Percentiles rank a stretch among this genome's conserved stretches.
phyloP scores from a whole-genome alignment of 1,140 invertebrate genomes.

The Zaprionus vittiger region DNA sequence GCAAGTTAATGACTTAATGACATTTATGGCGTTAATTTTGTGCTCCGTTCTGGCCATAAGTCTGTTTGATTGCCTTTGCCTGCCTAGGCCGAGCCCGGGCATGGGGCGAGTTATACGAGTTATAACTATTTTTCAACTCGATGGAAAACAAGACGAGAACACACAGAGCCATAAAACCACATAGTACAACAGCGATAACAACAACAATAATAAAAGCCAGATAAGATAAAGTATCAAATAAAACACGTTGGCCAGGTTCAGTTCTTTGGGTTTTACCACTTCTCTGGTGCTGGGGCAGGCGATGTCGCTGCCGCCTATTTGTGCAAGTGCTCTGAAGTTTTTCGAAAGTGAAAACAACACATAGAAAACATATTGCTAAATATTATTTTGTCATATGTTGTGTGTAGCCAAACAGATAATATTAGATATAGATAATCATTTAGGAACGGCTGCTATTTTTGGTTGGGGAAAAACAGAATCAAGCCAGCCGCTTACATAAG shows the following conservation, averaged over 20 bases:
- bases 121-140: slow-evolving; percentile 35
- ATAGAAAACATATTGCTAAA: slow-evolving; percentile 39
- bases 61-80: slow-evolving; percentile 31
- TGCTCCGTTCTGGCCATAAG: slow-evolving; percentile 43
- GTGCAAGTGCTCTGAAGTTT: slow-evolving; percentile 64
- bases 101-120: slow-evolving; percentile 4
- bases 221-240: slow-evolving; percentile 62
- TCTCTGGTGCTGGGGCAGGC: not conserved
- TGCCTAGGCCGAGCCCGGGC: slow-evolving; percentile 4
- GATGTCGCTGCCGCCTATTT: slow-evolving; percentile 41
- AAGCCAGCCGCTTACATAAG: slow-evolving; percentile 30
- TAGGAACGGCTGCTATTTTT: slow-evolving; percentile 1
- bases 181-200: slow-evolving; percentile 17
- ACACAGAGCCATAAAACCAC: slow-evolving; percentile 35
- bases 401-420: slow-evolving; percentile 9
- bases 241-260: slow-evolving; percentile 48
- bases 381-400: slow-evolving; percentile 17
- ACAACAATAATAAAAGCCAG: slow-evolving; percentile 56
- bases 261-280: slow-evolving; percentile 58
- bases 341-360: slow-evolving; percentile 39
- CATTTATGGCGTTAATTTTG: slow-evolving; percentile 63
- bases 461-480: not conserved
- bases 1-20: slow-evolving; percentile 76
- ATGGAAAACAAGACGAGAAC: slow-evolving; percentile 42
- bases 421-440: slow-evolving; percentile 8